A percentile compares a stretch with the other conserved stretches of the same genome.
phyloP scores from a whole-genome alignment of 2,113 vertebrate genomes.

The Pardalotus punctatus region DNA sequence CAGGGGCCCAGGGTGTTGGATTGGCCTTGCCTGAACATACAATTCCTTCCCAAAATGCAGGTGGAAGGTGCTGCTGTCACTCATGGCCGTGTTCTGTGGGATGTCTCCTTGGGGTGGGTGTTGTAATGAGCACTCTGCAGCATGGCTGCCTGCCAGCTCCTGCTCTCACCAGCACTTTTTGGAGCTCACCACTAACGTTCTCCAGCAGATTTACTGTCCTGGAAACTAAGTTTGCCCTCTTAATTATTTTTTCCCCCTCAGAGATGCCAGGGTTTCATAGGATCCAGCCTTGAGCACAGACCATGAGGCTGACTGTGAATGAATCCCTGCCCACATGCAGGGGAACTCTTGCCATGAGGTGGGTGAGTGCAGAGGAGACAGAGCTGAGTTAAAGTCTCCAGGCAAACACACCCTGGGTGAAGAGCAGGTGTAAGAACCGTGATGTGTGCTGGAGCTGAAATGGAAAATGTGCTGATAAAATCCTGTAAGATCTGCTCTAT shows the following conservation, averaged over 20 bases:
- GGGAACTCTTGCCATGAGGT: accelerated
- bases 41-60: background rate
- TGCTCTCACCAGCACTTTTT: background rate
- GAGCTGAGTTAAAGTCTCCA: background rate
- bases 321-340: background rate
- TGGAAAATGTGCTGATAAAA: background rate
- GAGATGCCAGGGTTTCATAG: background rate
- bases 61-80: background rate
- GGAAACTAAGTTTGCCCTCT: background rate
- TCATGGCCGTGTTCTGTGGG: accelerated
- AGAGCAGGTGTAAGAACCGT: background rate
- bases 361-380: background rate
- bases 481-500: background rate
- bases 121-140: background rate
- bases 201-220: background rate
- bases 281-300: background rate
- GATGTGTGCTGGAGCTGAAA: background rate
- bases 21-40: background rate
- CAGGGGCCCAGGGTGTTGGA: background rate
- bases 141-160: background rate
- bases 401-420: background rate
- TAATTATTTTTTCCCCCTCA: accelerated
- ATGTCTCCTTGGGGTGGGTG: background rate
- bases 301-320: background rate
- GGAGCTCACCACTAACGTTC: accelerated